Conservation (phyloP, 1,140 invertebrate species). For the Neomicropteryx cornuta region DNA sequence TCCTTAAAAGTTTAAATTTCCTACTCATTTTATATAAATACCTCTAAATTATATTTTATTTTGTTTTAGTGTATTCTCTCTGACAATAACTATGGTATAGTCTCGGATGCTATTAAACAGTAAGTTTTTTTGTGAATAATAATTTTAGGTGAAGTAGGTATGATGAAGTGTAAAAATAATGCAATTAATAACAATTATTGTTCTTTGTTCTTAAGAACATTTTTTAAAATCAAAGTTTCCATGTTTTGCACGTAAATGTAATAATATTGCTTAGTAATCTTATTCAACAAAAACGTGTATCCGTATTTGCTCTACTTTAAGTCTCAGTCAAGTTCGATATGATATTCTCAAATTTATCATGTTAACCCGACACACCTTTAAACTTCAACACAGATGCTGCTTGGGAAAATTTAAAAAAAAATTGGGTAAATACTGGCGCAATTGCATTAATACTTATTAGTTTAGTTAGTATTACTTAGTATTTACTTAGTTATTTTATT, state of each 20-base stretch:
- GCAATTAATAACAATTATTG: constrained; percentile 4
- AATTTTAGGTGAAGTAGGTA: background rate
- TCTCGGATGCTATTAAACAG: constrained; percentile 61
- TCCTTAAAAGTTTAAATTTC: background rate
- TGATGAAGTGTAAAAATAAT: constrained; percentile 1
- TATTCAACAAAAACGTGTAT: background rate
- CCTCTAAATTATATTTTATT: constrained; percentile 2
- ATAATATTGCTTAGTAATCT: background rate
- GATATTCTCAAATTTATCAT: no score
- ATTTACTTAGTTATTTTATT: no score
- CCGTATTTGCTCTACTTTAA: no score
- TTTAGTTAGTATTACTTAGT: no score
- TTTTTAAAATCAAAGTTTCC: constrained; percentile 1
- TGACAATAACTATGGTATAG: constrained; percentile 67
- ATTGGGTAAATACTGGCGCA: no score
- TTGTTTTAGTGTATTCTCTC: constrained; percentile 48
- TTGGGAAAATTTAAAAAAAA: no score
- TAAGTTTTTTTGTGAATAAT: constrained; percentile 19
- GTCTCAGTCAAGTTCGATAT: no score
- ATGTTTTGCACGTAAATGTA: constrained; percentile 3
- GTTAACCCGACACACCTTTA: no score
- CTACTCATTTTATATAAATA: constrained; percentile 4
- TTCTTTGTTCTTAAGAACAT: constrained; percentile 7
- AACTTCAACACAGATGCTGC: no score
- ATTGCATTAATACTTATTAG: no score